Evolutionary conservation across 2,113 vertebrate genomes (phyloP).

Genomic region (Nettapus auritus): DNA sequence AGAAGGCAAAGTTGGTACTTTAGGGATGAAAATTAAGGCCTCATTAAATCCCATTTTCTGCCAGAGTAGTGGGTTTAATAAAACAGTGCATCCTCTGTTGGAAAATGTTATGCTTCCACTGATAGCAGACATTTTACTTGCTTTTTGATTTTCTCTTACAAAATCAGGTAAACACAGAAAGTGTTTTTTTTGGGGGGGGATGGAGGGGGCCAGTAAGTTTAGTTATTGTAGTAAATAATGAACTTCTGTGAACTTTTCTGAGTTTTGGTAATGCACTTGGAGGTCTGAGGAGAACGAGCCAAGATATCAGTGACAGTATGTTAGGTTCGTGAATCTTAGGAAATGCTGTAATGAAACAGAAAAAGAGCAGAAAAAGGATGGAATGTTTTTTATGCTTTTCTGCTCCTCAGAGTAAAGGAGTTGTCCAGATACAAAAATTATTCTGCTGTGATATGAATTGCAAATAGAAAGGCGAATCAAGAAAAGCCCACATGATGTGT

Average conservation of each 20-base stretch:
- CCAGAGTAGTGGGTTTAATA: neutral
- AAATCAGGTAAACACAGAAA: neutral
- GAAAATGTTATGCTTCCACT: neutral
- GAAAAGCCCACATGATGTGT: neutral
- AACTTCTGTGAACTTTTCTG: neutral
- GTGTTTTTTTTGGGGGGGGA: neutral
- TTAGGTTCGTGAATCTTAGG: neutral
- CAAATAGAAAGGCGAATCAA: neutral
- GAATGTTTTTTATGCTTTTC: neutral
- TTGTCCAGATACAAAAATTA: neutral
- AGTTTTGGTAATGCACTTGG: neutral
- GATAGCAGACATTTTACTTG: neutral
- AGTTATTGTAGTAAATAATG: neutral
- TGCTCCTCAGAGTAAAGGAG: neutral
- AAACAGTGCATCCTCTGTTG: neutral
- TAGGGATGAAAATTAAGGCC: neutral
- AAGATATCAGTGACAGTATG: neutral
- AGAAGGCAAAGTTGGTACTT: neutral
- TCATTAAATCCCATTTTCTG: neutral
- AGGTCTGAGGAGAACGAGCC: neutral
- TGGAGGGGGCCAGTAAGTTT: neutral
- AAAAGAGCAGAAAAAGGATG: neutral
- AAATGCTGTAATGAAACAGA: neutral
- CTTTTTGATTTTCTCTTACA: neutral
- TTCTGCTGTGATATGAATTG: neutral